Percentiles rank a stretch among this genome's conserved stretches.
These are phyloP conservation scores for Rhizoglyphus robini DNA, from an alignment of 1,140 invertebrate species.

Conservation along the genomic window DNA sequence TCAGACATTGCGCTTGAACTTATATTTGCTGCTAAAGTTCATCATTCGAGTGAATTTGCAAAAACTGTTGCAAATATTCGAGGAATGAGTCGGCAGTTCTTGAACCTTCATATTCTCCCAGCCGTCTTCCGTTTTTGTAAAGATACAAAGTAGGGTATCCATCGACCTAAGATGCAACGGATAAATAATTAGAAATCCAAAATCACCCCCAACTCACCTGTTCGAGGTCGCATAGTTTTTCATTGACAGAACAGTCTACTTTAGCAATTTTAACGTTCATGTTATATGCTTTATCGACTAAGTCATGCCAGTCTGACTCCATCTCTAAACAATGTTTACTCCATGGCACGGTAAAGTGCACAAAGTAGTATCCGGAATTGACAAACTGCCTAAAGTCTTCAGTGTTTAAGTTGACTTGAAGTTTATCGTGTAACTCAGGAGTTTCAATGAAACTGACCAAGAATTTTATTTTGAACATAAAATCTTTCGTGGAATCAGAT, in stretches of 20 bases:
- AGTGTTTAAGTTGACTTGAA: neutral
- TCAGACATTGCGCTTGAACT: too few relatives aligned
- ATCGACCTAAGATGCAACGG: neutral
- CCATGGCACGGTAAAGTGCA: constrained; percentile 14
- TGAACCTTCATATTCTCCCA: neutral
- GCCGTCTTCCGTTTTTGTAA: neutral
- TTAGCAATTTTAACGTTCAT: neutral
- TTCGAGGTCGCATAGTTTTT: neutral
- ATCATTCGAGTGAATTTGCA: neutral
- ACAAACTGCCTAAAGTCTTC: neutral
- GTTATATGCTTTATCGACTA: neutral
- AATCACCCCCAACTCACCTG: neutral
- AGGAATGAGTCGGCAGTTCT: constrained; percentile 13
- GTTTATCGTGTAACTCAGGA: neutral
- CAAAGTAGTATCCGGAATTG: neutral
- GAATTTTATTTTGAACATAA: neutral
- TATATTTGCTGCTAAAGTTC: too few relatives aligned
- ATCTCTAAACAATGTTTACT: constrained; percentile 3
- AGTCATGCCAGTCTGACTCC: neutral
- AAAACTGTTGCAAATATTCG: neutral
- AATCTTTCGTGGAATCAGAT: neutral
- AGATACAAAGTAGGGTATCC: neutral
- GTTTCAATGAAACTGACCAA: neutral
- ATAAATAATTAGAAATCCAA: neutral
- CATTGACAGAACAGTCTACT: constrained; percentile 2